Percentiles rank a stretch among this genome's conserved stretches.
Evolutionary conservation across 2,888 invertebrate species (phyloP).

Genomic region (Xylota sylvarum): DNA sequence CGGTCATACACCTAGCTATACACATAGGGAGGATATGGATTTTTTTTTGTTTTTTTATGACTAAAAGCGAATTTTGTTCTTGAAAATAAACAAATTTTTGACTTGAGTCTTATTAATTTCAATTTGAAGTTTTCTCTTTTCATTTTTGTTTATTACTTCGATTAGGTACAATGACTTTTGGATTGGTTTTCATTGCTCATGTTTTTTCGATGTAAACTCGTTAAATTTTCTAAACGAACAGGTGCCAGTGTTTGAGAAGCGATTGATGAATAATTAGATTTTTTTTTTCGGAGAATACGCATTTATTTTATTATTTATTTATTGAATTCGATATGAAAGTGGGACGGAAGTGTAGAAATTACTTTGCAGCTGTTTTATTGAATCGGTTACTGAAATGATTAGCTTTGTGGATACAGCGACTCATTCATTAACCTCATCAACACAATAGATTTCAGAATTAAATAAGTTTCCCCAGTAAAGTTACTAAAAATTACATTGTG

Average conservation of each 20-base stretch:
- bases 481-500: too few relatives aligned
- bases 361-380: not conserved
- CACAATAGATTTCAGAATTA: too few relatives aligned
- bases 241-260: not conserved
- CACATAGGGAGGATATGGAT: not conserved
- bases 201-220: not conserved
- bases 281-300: not conserved
- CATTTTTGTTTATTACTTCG: conserved; percentile 30
- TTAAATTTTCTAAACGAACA: not conserved
- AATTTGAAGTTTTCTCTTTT: conserved; percentile 4
- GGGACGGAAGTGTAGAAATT: not conserved
- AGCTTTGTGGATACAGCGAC: too few relatives aligned
- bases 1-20: not conserved
- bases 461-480: too few relatives aligned
- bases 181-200: not conserved
- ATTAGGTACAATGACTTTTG: conserved; percentile 52
- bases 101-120: not conserved
- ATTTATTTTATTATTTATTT: not conserved
- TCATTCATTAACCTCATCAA: too few relatives aligned
- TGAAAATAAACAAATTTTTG: conserved; percentile 60
- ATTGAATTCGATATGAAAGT: not conserved
- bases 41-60: conserved; percentile 27
- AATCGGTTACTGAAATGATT: not conserved
- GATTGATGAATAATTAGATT: not conserved
- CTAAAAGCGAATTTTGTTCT: conserved; percentile 34